Conservation (phyloP, 2,797 vertebrate species). For the Limosa lapponica region DNA sequence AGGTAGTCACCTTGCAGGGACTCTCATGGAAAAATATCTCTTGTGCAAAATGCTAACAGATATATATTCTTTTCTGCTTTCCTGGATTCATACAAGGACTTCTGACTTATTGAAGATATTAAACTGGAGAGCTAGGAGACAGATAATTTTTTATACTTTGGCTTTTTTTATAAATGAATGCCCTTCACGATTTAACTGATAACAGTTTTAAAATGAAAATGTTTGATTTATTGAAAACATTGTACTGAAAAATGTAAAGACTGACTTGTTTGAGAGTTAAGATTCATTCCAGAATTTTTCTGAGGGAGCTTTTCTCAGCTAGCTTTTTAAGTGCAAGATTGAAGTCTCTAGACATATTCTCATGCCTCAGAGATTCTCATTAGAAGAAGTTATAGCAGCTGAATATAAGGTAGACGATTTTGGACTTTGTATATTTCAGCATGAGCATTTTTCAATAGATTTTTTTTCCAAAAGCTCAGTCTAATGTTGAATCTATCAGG, state of each 20-base stretch:
- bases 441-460: neutral
- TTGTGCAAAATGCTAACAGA: constrained; percentile 1
- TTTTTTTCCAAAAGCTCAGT: neutral
- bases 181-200: neutral
- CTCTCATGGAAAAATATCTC: neutral
- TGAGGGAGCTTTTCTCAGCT: neutral
- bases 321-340: constrained; percentile 36
- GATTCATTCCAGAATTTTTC: constrained; percentile 22
- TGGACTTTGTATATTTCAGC: neutral
- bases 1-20: neutral
- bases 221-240: constrained; percentile 38
- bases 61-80: constrained; percentile 14
- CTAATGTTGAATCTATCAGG: neutral
- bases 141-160: constrained; percentile 12
- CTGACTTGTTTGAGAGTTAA: constrained; percentile 12
- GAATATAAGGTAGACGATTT: neutral
- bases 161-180: constrained; percentile 3
- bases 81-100: constrained; percentile 17
- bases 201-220: constrained; percentile 22
- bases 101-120: constrained; percentile 43
- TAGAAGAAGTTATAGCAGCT: constrained; percentile 13
- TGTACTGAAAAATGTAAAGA: neutral
- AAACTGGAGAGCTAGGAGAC: constrained; percentile 4
- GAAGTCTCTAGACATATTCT: neutral
- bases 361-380: neutral